Base-by-base conservation (phyloP, 2,888 invertebrate species). In the Achlya flavicornis region DNA sequence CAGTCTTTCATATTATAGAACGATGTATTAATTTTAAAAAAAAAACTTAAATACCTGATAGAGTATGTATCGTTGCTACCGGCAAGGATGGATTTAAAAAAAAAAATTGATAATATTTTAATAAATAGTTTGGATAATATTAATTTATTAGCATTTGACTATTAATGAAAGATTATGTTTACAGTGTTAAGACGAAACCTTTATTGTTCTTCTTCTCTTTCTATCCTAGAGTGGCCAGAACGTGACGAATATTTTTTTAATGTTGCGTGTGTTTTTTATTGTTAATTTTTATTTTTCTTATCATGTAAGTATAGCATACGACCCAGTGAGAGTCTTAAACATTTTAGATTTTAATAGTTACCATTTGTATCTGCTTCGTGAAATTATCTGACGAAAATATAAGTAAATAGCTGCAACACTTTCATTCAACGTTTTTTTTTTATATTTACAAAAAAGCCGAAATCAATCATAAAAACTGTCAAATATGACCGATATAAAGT, bases 201-300 rank as follows among this genome's bases (percentile, higher is more conserved):
- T 60, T 66, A 46, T 59, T 77, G 80, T 83, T 86, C 82, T 83
- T 83, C 86, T 86, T 78, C 84, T 87, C 85, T 87, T 81, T 66
- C 66, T 64, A 64, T 77, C 76, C 70, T 83, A 88, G 85, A 89
- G 87, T 77, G 77, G 86, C 66, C 78, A 76, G 85, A 88, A 88
- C 84, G 70, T 72, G 67, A 70, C 66, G 70, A 69, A 67, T 60
- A 66, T 62, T 66, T 68, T 68, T 70, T 53, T 66, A 67, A 64
- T 63, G 63, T 69, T 67, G 64, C 71, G 69, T 72, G 66, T 66
- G 63, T 71, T 65, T 59, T 41, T 60, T 19, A 60, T 60, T 26
- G 16, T 33, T 60, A 53, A n/a, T 53, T 53, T 53, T 53, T 53
- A 16, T 16, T 53, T 53, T 53, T 53, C 4, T 53, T 19, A 53